Evolutionary conservation across 2,113 vertebrate species (phyloP).

Genomic region (Polyodon spathula): DNA sequence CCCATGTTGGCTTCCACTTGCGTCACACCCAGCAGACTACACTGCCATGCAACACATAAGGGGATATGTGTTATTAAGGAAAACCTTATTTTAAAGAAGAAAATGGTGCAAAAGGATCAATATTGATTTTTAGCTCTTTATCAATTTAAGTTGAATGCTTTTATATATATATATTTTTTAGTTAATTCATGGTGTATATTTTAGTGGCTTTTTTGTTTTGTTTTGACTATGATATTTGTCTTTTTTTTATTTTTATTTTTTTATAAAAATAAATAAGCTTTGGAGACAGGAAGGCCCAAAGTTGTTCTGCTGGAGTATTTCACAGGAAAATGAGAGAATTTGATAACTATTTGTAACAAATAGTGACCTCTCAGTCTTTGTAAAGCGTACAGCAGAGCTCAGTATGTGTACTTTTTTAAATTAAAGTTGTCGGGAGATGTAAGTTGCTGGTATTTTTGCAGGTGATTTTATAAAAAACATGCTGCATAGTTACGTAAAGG

Average conservation of each 20-base stretch:
- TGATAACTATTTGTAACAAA: slow-evolving; percentile 76
- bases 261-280: slow-evolving; percentile 73
- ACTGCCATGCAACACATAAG: slow-evolving; percentile 41
- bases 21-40: slow-evolving; percentile 42
- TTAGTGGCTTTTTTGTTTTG: slow-evolving; percentile 48
- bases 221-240: slow-evolving; percentile 49
- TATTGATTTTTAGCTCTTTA: slow-evolving; percentile 54
- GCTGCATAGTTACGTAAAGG: slow-evolving; percentile 55
- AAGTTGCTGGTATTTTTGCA: slow-evolving; percentile 61
- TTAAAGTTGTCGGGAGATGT: slow-evolving; percentile 52
- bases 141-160: slow-evolving; percentile 78
- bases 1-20: slow-evolving; percentile 5
- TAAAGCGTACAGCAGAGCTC: slow-evolving; percentile 66
- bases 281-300: slow-evolving; percentile 60
- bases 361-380: slow-evolving; percentile 67
- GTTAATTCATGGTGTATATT: slow-evolving; percentile 85
- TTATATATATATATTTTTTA: slow-evolving; percentile 63
- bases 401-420: slow-evolving; percentile 61
- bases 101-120: slow-evolving; percentile 74
- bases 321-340: slow-evolving; percentile 59
- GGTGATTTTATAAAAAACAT: slow-evolving; percentile 55
- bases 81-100: slow-evolving; percentile 55
- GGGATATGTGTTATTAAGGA: slow-evolving; percentile 43
- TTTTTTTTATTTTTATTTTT: slow-evolving; percentile 38
- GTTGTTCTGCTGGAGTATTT: slow-evolving; percentile 54